These are phyloP conservation scores for Acropora tenuis DNA, from an alignment of 64 coral and sea anemone species.

Conservation along the genomic window DNA sequence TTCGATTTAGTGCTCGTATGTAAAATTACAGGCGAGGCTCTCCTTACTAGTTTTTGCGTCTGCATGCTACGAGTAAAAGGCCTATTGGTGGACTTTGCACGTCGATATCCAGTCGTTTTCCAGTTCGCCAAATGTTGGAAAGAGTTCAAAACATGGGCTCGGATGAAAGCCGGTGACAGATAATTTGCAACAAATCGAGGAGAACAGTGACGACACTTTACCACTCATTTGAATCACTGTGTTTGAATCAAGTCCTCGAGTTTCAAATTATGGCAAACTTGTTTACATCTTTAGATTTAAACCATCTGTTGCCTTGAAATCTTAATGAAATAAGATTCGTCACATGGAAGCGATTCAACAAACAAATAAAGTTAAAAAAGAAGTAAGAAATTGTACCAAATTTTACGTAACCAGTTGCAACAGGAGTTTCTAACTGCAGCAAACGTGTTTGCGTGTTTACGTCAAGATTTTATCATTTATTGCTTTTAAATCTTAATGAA, in stretches of 20 bases:
- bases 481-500: slow-evolving; percentile 38
- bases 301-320: neutral
- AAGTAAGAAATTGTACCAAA: neutral
- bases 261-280: neutral
- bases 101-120: no score
- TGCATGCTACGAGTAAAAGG: no score
- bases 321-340: slow-evolving; percentile 36
- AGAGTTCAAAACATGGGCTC: no score
- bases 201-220: no score
- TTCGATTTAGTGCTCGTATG: neutral
- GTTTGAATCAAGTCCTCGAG: neutral
- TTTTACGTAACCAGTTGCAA: neutral
- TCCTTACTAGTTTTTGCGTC: no score
- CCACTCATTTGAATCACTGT: no score
- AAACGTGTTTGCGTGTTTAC: neutral
- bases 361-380: neutral
- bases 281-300: no score
- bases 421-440: neutral
- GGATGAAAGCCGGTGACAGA: no score
- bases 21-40: neutral
- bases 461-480: neutral
- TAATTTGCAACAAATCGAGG: neutral
- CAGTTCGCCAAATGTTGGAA: no score
- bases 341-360: neutral
- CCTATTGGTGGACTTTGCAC: no score